Conservation (phyloP, 2,797 vertebrate genomes). For the Helarctos malayanus region DNA sequence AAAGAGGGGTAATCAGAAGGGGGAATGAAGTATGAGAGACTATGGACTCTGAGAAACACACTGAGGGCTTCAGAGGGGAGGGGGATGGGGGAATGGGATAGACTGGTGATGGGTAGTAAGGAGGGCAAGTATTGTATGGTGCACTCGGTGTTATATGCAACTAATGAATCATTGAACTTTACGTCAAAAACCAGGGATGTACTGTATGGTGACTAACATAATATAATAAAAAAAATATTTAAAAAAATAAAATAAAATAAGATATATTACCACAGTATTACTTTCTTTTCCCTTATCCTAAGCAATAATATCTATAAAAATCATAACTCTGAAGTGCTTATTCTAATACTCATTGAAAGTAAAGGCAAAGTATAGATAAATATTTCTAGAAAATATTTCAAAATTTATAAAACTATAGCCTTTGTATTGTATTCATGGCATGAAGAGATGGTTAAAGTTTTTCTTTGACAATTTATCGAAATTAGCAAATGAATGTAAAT, state of each 20-base stretch:
- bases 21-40: too few relatives aligned
- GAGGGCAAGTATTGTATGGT: too few relatives aligned
- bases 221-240: too few relatives aligned
- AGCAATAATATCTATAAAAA: slow-evolving; percentile 7
- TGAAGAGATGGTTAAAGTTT: not conserved
- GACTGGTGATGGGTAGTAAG: too few relatives aligned
- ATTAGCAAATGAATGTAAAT: slow-evolving; percentile 12
- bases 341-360: not conserved
- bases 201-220: too few relatives aligned
- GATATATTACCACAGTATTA: not conserved
- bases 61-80: too few relatives aligned
- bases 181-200: too few relatives aligned
- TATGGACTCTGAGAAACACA: too few relatives aligned
- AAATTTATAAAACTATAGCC: not conserved
- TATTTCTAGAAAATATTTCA: not conserved
- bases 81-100: too few relatives aligned
- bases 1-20: too few relatives aligned
- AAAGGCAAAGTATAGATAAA: not conserved
- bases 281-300: slow-evolving; percentile 26
- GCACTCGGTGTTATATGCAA: too few relatives aligned
- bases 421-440: not conserved
- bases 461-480: not conserved
- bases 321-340: not conserved
- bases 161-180: too few relatives aligned
- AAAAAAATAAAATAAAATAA: not conserved